phyloP scores from a whole-genome alignment of 2,797 vertebrate species.

The Lemur catta region DNA sequence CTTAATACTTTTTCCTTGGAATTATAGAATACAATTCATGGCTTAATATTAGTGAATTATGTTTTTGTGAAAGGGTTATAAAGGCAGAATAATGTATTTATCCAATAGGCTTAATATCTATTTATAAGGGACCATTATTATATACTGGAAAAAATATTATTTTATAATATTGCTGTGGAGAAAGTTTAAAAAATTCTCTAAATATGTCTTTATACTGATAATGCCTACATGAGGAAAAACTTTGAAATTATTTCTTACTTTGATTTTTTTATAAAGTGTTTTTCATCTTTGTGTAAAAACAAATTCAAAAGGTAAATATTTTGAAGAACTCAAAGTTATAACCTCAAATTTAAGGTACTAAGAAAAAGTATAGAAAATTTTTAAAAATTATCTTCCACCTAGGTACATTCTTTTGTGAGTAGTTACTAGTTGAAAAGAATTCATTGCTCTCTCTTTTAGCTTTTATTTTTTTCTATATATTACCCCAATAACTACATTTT shows the following conservation, averaged over 20 bases:
- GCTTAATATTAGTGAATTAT: conserved; percentile 2
- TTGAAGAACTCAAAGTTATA: conserved; percentile 8
- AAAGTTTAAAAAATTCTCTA: conserved; percentile 13
- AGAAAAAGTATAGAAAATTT: not conserved
- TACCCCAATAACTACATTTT: not conserved
- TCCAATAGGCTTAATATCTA: not conserved
- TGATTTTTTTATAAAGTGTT: not conserved
- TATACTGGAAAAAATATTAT: not conserved
- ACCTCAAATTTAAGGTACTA: not conserved
- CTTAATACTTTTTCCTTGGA: not conserved
- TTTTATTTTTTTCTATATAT: not conserved
- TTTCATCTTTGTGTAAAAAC: not conserved
- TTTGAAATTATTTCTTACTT: conserved; percentile 20
- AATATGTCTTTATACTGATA: conserved; percentile 26
- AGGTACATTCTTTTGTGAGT: not conserved
- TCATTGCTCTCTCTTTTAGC: not conserved
- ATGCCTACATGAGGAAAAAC: not conserved
- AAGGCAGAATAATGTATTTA: conserved; percentile 16
- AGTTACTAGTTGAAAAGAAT: not conserved
- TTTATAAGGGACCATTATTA: conserved; percentile 33
- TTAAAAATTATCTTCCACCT: not conserved
- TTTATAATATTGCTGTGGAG: conserved; percentile 12
- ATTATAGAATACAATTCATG: conserved; percentile 4
- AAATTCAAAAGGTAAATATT: not conserved
- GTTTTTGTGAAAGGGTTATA: conserved; percentile 3